A percentile compares a stretch with the other conserved stretches of the same genome.
These are phyloP conservation scores for Lycophotia porphyrea DNA, from an alignment of 2,888 invertebrate genomes.

Conservation along the genomic window DNA sequence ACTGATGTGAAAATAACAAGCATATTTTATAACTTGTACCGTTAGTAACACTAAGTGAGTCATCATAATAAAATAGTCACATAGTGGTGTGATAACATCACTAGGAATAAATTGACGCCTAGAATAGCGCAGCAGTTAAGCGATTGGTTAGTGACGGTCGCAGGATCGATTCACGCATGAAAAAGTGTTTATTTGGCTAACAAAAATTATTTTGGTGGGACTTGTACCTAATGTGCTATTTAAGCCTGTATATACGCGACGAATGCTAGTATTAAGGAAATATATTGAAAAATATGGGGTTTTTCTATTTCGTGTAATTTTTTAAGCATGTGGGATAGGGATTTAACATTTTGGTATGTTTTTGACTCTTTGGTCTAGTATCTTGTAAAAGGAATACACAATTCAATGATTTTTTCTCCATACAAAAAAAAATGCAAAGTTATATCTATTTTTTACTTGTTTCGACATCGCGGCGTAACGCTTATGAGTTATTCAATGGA, in stretches of 20 bases:
- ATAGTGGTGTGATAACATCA: background rate
- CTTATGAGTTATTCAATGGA: no score
- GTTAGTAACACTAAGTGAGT: background rate
- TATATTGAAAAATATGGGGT: no score
- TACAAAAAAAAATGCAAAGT: no score
- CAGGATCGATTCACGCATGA: background rate
- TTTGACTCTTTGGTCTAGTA: no score
- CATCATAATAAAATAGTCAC: slow-evolving; percentile 9
- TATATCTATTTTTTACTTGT: no score
- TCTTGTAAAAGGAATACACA: no score
- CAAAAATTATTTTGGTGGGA: background rate
- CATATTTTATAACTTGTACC: background rate
- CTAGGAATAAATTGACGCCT: background rate
- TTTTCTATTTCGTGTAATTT: no score
- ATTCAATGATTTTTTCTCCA: no score
- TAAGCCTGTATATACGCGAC: background rate
- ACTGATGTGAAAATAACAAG: slow-evolving; percentile 40
- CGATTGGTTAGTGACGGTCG: background rate
- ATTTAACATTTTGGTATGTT: no score
- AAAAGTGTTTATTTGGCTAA: background rate
- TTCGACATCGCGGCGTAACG: no score
- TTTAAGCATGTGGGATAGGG: no score
- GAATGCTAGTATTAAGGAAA: background rate
- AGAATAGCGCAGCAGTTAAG: background rate
- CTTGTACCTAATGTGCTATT: background rate